Conservation (phyloP, 2,888 invertebrate genomes). For the Halictus ligatus region DNA sequence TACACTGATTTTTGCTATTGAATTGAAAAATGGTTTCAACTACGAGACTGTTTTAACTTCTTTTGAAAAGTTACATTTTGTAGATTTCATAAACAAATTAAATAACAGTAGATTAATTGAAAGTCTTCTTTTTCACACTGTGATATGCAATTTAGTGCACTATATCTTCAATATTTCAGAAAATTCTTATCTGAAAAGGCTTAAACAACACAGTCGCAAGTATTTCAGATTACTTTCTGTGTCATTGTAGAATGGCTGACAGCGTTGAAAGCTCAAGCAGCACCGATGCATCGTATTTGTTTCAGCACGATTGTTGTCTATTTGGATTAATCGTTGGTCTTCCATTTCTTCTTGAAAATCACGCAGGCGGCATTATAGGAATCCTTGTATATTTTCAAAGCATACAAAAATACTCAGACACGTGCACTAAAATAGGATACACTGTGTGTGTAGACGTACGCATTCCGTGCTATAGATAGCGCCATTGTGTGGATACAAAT, state of each 20-base stretch:
- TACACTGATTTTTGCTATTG: neutral
- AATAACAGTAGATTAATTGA: too few species aligned
- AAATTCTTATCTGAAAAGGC: too few species aligned
- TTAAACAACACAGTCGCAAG: too few species aligned
- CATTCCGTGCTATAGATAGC: conserved; percentile 12
- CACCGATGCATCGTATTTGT: neutral
- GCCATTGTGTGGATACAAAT: conserved; percentile 11
- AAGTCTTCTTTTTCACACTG: too few species aligned
- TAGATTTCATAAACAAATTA: too few species aligned
- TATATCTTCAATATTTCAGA: too few species aligned
- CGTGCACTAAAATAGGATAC: conserved; percentile 22
- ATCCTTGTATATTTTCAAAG: neutral
- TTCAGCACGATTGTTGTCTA: neutral
- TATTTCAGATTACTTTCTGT: neutral
- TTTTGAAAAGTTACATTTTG: too few species aligned
- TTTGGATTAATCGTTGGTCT: neutral
- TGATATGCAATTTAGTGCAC: too few species aligned
- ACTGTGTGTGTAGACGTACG: conserved; percentile 39
- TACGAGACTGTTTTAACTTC: neutral
- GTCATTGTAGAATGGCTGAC: neutral
- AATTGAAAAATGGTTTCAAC: neutral
- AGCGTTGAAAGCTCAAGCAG: neutral
- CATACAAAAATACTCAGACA: neutral
- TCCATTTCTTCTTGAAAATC: neutral
- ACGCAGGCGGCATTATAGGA: neutral